Percentiles rank a stretch among this genome's conserved stretches.
Conservation (phyloP, 2,888 invertebrate species). For the Lordiphosa andalusiaca region DNA sequence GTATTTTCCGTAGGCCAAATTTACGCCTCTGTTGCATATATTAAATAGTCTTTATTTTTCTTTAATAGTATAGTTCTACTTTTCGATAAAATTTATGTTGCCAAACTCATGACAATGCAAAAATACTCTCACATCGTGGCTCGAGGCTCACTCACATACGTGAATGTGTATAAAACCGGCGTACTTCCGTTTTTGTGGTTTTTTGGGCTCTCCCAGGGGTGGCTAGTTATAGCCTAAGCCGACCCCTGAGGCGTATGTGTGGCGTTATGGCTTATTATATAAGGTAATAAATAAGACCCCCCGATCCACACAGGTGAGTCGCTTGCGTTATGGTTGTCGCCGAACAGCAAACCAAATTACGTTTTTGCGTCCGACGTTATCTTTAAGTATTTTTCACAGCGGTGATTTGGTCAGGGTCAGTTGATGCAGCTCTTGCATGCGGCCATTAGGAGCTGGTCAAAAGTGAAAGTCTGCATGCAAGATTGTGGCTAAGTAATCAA, state of each 20-base stretch:
- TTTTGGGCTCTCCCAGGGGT: constrained; percentile 17
- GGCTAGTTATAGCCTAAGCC: constrained; percentile 65
- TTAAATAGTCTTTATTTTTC: background rate
- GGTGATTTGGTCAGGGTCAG: constrained; percentile 54
- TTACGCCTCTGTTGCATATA: background rate
- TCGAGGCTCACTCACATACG: constrained; percentile 13
- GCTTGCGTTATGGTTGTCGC: constrained; percentile 37
- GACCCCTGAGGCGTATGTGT: constrained; percentile 65
- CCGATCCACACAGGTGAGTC: constrained; percentile 32
- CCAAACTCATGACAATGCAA: constrained; percentile 32
- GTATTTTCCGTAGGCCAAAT: background rate
- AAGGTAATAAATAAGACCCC: constrained; percentile 40
- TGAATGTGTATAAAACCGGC: constrained; percentile 38
- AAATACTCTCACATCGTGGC: constrained; percentile 14
- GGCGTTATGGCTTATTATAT: constrained; percentile 68
- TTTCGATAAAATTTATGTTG: background rate
- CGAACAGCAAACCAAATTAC: constrained; percentile 22
- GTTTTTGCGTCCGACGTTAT: constrained; percentile 28
- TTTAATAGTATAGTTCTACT: background rate
- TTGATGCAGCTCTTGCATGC: constrained; percentile 73
- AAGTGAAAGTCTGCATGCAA: constrained; percentile 73
- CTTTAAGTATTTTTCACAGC: constrained; percentile 28
- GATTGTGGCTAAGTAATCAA: constrained; percentile 63
- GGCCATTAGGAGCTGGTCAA: constrained; percentile 53
- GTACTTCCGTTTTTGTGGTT: constrained; percentile 62